phyloP scores from a whole-genome alignment of 2,888 invertebrate genomes.

The Plagodis pulveraria region DNA sequence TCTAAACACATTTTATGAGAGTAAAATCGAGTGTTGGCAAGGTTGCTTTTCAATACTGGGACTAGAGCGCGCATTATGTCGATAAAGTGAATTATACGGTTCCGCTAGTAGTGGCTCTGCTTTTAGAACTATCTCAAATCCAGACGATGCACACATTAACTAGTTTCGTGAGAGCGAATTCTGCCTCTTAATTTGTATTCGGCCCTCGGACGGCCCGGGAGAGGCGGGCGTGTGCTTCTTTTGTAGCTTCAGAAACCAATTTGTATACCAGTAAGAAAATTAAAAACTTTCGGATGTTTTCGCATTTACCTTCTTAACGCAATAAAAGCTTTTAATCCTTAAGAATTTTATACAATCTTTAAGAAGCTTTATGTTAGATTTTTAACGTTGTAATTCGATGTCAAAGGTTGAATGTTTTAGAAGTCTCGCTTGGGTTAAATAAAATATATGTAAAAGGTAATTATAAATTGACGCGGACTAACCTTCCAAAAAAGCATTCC shows the following conservation, averaged over 20 bases:
- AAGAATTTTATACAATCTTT: constrained; percentile 33
- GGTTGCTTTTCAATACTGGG: constrained; percentile 23
- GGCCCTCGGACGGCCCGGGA: constrained; percentile 62
- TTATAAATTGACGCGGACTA: too few species aligned
- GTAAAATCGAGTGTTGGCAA: constrained; percentile 19
- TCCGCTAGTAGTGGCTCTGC: constrained; percentile 45
- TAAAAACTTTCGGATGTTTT: constrained; percentile 72
- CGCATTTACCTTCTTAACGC: constrained; percentile 56
- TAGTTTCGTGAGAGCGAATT: constrained; percentile 67
- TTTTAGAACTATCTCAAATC: constrained; percentile 64
- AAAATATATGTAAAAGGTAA: too few species aligned
- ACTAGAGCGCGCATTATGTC: constrained; percentile 35
- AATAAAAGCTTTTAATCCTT: constrained; percentile 55
- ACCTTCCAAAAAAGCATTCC: too few species aligned
- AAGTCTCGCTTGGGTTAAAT: background rate
- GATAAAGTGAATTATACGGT: constrained; percentile 50
- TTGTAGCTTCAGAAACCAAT: constrained; percentile 78
- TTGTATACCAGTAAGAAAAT: constrained; percentile 78
- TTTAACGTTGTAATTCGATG: constrained; percentile 1
- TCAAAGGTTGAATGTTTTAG: background rate
- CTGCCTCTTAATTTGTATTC: constrained; percentile 79
- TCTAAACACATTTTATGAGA: constrained; percentile 9
- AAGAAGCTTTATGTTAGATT: constrained; percentile 16
- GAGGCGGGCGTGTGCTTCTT: constrained; percentile 70
- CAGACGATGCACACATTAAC: constrained; percentile 72